Evolutionary conservation across 1,140 invertebrate genomes (phyloP), one percentile per base, ranked within the genome.

Genomic region (Drosophila simulans): DNA sequence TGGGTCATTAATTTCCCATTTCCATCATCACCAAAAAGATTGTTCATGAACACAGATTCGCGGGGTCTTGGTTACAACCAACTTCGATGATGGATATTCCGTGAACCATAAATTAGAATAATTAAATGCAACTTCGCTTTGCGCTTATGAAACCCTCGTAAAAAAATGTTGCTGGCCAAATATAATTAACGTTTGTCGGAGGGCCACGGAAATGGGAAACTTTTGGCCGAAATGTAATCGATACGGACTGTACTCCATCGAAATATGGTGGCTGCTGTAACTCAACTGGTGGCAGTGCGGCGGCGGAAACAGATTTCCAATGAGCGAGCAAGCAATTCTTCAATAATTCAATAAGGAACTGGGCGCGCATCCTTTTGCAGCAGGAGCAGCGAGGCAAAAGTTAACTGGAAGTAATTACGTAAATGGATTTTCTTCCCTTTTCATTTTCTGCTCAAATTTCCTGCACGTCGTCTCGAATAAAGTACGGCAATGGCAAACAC

Each of bases 371-470:
- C 53, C 42, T 48, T 48, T 27, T 15, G 39, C 46, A 27, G 43
- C 43, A 13, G 43, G 12, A 25, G 20, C 11, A 48, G 60, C 57
- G n/a, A 27, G 66, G 72, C 76, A 80, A 89, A 89, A 77, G 80
- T 89, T 89, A 89, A 80, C 80, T 60, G 62, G 37, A 89, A 89
- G 84, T 89, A 89, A 89, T 89, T 89, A 89, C 84, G 84, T 89
- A 89, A 89, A 89, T 89, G 84, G 85, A 89, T 89, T 89, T 90
- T 78, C 66, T 39, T 49, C 35, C 52, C 34, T 22, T 45, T 25
- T 37, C n/a, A 12, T 54, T 53, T 53, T n/a, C 34, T 77, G 80
- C 85, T 89, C 84, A 84, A 89, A 89, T 89, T 89, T 89, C 84
- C 84, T 90, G 80, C 81, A 89, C 84, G 69, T 80, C 68, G 52